Evolutionary conservation across 2,113 vertebrate genomes (phyloP), one percentile per base, ranked within the genome.

Genomic region (Channa maculata): DNA sequence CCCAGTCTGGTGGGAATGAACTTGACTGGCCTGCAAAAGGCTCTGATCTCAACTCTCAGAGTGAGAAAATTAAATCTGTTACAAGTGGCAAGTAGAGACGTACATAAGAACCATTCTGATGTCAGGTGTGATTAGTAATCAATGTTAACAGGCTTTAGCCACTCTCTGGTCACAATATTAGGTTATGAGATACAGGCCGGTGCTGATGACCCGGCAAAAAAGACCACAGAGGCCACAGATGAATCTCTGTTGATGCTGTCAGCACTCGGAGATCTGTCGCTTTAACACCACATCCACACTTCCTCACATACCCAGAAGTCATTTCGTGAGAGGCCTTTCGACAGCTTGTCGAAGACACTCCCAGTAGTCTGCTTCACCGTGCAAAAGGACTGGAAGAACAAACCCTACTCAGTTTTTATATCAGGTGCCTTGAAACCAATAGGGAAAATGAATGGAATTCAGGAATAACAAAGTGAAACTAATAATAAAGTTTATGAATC

Each of bases 221-320:
- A 57, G 4, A 8, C 62, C 57, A 51, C 48, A 41, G 74, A 73
- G 72, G 58, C 63, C 63, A 45, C 74, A 51, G 63, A 72, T 44
- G 62, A 48, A 65, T 65, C 59, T 73, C 50, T 63, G 54, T 13
- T 53, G 85, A 83, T 77, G 82, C 81, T 85, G 82, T 84, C 73
- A 86, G 57, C 76, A 41, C 78, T 66, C 66, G 44, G 43, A 66
- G 67, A 66, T 65, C 70, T 69, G 72, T 66, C 84, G 70, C 81
- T 65, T 86, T 83, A 77, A 80, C 85, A 82, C 82, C 78, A 79
- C 68, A 75, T 82, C 68, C 79, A 82, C 82, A 75, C 78, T 80
- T 71, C 76, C 81, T 86, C 79, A 67, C 71, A 78, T 76, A 53
- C 85, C 61, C 70, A 13, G 39, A 72, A 53, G 71, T 59, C 55